Evolutionary conservation across 30 jellyfish, hydroid and myxozoan species (phyloP), one percentile per base, ranked within the genome.

Genomic region (Morbakka virulenta): DNA sequence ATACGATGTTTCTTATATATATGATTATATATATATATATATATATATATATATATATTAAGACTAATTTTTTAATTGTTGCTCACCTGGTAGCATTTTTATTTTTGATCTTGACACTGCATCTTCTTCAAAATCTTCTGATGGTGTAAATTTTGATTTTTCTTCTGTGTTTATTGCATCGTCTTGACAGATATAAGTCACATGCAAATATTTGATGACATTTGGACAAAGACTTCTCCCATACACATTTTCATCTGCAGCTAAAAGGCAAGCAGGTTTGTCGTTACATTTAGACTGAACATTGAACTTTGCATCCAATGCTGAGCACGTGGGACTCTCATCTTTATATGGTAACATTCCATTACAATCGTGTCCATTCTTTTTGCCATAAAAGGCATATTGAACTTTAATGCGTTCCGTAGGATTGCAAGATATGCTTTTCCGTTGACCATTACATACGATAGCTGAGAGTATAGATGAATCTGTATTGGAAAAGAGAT

Each of bases 301-400:
- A 70, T 78, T 92, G 80, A 73, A 77, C 67, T 82, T 85, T 0
- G 98, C 98, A 36, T 92, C 98, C 50, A 92, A 81, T 23, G 98
- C 98, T 3, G 98, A 92, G 35, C 98, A 92, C 28, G 98, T 79
- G 21, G 98, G 98, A 35, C 97, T 75, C 32, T 92, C 98, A 50
- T 92, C 98, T 68, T 75, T 85, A 76, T 52, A 92, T 52, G 94
- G 90, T 30, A 92, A 27, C 29, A 31, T 36, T 12, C 98, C 98
- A 31, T 85, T 88, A 68, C 98, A 92, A 67, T 86, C 96, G 61
- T 78, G 95, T 0, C 98, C 98, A 63, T 73, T 92, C 93, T 74
- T 79, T 69, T 92, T 92, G 34, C 98, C 98, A 31, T 92, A 92
- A 73, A 92, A 92, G 0, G 98, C 98, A 64, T 81, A 74, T 67